phyloP scores from a whole-genome alignment of 2,888 invertebrate species.

The Penaeus monodon region DNA sequence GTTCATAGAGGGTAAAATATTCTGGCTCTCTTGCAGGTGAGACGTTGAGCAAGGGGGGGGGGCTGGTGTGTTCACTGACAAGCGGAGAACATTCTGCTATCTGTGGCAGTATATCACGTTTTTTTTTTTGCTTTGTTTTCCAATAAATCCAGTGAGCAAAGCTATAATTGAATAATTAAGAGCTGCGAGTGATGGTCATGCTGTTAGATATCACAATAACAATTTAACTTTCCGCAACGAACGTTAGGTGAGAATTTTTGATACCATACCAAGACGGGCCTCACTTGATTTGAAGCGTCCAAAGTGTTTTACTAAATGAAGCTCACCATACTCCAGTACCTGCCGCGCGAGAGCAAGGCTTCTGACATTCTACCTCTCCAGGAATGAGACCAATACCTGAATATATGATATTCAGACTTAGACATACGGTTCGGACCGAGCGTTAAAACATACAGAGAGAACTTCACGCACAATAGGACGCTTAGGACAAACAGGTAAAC shows the following conservation, averaged over 20 bases:
- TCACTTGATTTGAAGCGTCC: too few relatives aligned
- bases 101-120: too few relatives aligned
- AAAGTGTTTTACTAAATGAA: neutral
- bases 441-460: neutral
- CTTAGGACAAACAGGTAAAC: neutral
- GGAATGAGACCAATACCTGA: constrained; percentile 27
- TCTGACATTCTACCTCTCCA: constrained; percentile 5
- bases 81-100: too few relatives aligned
- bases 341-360: neutral
- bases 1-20: neutral
- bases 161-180: too few relatives aligned
- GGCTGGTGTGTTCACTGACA: too few relatives aligned
- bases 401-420: constrained; percentile 42
- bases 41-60: neutral
- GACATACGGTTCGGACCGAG: neutral
- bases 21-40: neutral
- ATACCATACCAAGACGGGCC: too few relatives aligned
- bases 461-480: neutral
- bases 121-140: too few relatives aligned
- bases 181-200: too few relatives aligned
- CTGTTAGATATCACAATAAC: too few relatives aligned
- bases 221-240: too few relatives aligned
- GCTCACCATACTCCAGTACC: neutral
- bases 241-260: too few relatives aligned
- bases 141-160: too few relatives aligned